phyloP scores from a whole-genome alignment of 2,888 invertebrate genomes.

The Priocnemis perturbator region DNA sequence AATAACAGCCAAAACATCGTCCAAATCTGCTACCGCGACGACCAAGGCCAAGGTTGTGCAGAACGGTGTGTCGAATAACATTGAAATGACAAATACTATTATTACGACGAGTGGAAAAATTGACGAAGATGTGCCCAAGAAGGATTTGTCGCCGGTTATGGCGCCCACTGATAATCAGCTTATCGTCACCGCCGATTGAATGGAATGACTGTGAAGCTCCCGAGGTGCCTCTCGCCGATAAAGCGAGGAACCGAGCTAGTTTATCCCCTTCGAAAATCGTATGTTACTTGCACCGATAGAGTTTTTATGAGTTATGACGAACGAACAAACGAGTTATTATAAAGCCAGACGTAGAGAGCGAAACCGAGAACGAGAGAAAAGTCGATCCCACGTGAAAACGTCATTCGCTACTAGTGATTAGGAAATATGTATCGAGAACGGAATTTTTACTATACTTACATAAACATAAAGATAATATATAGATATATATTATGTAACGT shows the following conservation, averaged over 20 bases:
- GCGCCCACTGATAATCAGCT: conserved; percentile 70
- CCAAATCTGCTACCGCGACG: conserved; percentile 17
- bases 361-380: not conserved
- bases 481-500: conserved; percentile 40
- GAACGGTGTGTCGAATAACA: conserved; percentile 65
- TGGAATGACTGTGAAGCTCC: conserved; percentile 7
- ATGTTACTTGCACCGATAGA: conserved; percentile 37
- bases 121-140: conserved; percentile 74
- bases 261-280: conserved; percentile 34
- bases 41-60: conserved; percentile 55
- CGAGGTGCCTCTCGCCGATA: not conserved
- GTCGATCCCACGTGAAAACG: conserved; percentile 15
- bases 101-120: conserved; percentile 60
- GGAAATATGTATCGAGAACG: conserved; percentile 44
- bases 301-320: too few relatives aligned
- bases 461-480: conserved; percentile 53
- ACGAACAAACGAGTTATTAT: too few relatives aligned
- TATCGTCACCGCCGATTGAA: conserved; percentile 69
- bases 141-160: conserved; percentile 76
- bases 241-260: conserved; percentile 13
- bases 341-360: conserved; percentile 6
- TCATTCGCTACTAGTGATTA: conserved; percentile 50
- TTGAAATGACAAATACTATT: conserved; percentile 54
- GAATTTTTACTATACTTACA: conserved; percentile 58
- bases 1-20: conserved; percentile 13